These are phyloP conservation scores for Aradophagus sp. DNA, from an alignment of 1,140 invertebrate genomes.

Conservation along the genomic window DNA sequence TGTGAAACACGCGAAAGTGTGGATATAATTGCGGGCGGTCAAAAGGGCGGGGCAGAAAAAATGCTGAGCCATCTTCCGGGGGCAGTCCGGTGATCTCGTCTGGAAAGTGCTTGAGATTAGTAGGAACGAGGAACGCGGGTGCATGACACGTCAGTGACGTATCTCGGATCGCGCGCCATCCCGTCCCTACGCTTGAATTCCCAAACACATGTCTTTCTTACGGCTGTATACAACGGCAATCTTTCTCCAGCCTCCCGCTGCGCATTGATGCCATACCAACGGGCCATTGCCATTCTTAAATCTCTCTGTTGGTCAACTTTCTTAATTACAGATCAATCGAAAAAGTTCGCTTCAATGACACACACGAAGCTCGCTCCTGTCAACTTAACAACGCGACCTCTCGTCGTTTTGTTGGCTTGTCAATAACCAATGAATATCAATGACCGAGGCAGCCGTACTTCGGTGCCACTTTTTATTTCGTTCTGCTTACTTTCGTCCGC, in stretches of 20 bases:
- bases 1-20: slow-evolving; percentile 36
- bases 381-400: too few species aligned
- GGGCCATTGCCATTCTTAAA: slow-evolving; percentile 15
- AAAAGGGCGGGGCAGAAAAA: slow-evolving; percentile 71
- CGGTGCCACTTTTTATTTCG: too few species aligned
- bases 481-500: too few species aligned
- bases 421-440: too few species aligned
- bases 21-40: slow-evolving; percentile 50
- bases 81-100: slow-evolving; percentile 56
- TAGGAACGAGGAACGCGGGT: slow-evolving; percentile 45
- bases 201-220: slow-evolving; percentile 57
- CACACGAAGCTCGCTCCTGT: too few species aligned
- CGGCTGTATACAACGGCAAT: slow-evolving; percentile 54
- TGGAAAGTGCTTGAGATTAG: slow-evolving; percentile 51
- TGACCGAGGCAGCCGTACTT: too few species aligned
- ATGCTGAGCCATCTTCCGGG: slow-evolving; percentile 69
- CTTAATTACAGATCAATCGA: slow-evolving; percentile 46
- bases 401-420: too few species aligned
- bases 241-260: slow-evolving; percentile 50
- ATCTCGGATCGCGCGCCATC: slow-evolving; percentile 40
- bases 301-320: slow-evolving; percentile 29
- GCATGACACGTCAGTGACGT: slow-evolving; percentile 44
- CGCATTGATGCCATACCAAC: slow-evolving; percentile 56
- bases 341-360: too few species aligned
- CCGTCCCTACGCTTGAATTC: slow-evolving; percentile 39